Evolutionary conservation across 2,888 invertebrate genomes (phyloP), one percentile per base, ranked within the genome.

Genomic region (Sarcophaga carnaria): DNA sequence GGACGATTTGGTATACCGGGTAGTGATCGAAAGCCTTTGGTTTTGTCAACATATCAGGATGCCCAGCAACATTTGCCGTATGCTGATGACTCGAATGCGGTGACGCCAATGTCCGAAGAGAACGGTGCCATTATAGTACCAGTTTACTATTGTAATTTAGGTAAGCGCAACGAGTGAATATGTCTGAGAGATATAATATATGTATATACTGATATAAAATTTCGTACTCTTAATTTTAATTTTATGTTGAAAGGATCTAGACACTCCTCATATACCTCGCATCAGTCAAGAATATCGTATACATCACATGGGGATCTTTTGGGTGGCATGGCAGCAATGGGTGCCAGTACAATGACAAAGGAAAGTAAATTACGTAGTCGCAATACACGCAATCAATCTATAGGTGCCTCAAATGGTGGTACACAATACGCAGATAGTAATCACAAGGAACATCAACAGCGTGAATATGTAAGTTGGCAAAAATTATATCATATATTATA

Each of bases 91-190:
- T 98, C 98, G 88, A 98, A 98, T 92, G 99, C 98, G 89, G 99
- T 98, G 85, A 99, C 99, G 88, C 99, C 99, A 80, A 98, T 98
- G 97, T 98, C 98, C 89, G 99, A 99, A 94, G 99, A 99, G 94
- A 98, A 98, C 94, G 98, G 98, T 92, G 97, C 97, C 93, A 98
- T 98, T 94, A 97, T 98, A 91, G 97, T 98, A 91, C 97, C 98
- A 85, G 96, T 97, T 93, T 98, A 97, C 94, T 97, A 97, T 93
- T 96, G 97, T 91, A 97, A 96, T 94, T 95, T 97, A 94, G 97
- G 97, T 95, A 92, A 91, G 80, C 75, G 37, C 17, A 54, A 78
- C 47, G 4, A 27, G 12, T 22, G n/a, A 2, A 20, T 4, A n/a
- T 4, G 2, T 6, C 6, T 37, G 6, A 37, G 37, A 37, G 37